Evolutionary conservation across 1,140 invertebrate genomes (phyloP), one percentile per base, ranked within the genome.

Genomic region (Brachionus asplanchnoidis): DNA sequence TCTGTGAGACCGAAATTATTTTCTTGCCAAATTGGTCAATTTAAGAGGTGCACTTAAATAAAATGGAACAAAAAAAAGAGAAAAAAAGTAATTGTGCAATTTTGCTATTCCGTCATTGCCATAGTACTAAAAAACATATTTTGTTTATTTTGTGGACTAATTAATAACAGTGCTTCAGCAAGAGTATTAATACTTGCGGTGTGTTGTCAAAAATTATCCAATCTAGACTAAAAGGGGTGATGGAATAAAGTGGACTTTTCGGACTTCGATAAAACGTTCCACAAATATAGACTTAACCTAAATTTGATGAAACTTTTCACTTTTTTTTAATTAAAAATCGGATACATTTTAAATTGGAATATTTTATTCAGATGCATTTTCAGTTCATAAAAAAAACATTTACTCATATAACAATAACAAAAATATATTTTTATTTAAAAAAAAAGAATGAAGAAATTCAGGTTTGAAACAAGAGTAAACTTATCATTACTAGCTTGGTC

Each of bases 321-420:
- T 32, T 68, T 68, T 68, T n/a, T 68, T 32, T 68, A 68, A 68
- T 68, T 68, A 60, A 40, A 68, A 68, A 68, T 68, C 32, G 28
- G 66, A 68, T 68, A 68, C 66, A 68, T 68, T 68, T 68, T 68
- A 68, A 68, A 60, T 60, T 68, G 66, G 66, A 68, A 65, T 65
- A 36, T 68, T 68, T 68, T 68, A 32, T 68, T 32, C 66, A 68
- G 32, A 68, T 14, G n/a, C 2, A 68, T n/a, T 68, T 68, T 68
- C 26, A 68, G 66, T 68, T 68, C 66, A 68, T 40, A 28, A 68
- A 68, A 68, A 68, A 68, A 68, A 68, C 66, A 68, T 68, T 68
- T 68, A 28, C 66, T 68, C 28, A 40, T 32, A 68, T n/a, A 68
- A 68, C 66, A 68, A 68, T n/a, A 68, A 32, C 32, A 32, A 32